phyloP scores from a whole-genome alignment of 2,797 vertebrate genomes.

The Chelidonichthys spinosus region DNA sequence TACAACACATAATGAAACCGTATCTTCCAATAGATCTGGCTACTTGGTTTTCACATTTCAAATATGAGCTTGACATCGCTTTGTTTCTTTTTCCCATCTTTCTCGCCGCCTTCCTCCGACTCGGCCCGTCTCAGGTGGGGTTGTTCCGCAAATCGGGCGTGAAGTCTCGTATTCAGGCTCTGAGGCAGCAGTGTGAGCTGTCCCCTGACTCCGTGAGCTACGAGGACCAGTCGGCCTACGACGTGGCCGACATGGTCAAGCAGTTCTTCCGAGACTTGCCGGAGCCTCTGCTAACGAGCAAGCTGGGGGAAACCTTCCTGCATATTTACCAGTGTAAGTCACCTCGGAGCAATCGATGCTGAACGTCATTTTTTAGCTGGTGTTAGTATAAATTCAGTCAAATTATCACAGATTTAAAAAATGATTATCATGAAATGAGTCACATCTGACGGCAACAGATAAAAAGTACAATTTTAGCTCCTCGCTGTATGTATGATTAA shows the following conservation, averaged over 20 bases:
- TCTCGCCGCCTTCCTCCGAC: too few species aligned
- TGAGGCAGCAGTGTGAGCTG: constrained; percentile 94
- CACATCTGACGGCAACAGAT: not conserved
- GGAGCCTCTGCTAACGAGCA: constrained; percentile 95
- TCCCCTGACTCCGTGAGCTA: constrained; percentile 91
- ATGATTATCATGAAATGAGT: not conserved
- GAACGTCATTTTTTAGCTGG: constrained; percentile 2
- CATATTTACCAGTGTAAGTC: constrained; percentile 97
- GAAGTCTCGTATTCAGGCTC: constrained; percentile 95
- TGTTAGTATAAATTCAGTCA: not conserved
- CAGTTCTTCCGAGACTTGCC: constrained; percentile 98
- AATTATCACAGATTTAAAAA: not conserved
- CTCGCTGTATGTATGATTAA: not conserved
- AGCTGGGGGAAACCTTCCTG: constrained; percentile 97
- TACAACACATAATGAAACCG: not conserved
- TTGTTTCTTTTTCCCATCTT: not conserved
- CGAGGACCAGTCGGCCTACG: constrained; percentile 95
- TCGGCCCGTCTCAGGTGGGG: constrained; percentile 87
- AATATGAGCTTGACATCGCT: not conserved
- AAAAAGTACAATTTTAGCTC: not conserved
- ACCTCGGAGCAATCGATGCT: not conserved
- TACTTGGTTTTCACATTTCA: constrained; percentile 14
- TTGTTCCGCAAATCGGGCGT: constrained; percentile 97
- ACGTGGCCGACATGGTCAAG: constrained; percentile 98
- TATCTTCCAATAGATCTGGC: not conserved